phyloP scores from a whole-genome alignment of 53 echinoderm and acorn worm species.

The Temnopleurus reevesii region DNA sequence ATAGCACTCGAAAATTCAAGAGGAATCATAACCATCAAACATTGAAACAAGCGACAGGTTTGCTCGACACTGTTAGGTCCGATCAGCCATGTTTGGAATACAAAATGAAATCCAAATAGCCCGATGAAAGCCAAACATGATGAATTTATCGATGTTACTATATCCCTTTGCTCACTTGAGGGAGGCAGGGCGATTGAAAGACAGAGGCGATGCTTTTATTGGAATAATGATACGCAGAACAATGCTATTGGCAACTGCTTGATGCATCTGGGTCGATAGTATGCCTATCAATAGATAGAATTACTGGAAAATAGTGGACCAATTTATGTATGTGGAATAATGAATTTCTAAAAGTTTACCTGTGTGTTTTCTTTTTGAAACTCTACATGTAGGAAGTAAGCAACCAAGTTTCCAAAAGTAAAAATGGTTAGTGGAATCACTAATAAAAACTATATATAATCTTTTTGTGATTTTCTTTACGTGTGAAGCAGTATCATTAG shows the following conservation, averaged over 20 bases:
- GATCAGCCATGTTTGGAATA: not conserved
- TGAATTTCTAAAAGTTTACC: too few relatives aligned
- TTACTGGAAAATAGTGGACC: not conserved
- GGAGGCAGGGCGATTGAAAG: not conserved
- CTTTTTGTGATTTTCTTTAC: too few relatives aligned
- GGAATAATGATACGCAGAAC: conserved; percentile 2
- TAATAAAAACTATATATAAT: too few relatives aligned
- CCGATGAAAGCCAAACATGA: conserved; percentile 5
- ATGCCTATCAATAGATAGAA: not conserved
- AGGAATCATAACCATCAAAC: not conserved
- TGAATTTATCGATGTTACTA: not conserved
- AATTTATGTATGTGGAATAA: conserved; percentile 1
- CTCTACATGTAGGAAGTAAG: too few relatives aligned
- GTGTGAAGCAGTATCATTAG: too few relatives aligned
- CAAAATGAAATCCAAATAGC: conserved; percentile 34
- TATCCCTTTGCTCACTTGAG: not conserved
- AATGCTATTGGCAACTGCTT: conserved; percentile 14
- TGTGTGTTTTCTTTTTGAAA: too few relatives aligned
- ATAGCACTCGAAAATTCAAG: not conserved
- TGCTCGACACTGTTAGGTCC: not conserved
- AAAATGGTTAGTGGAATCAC: too few relatives aligned
- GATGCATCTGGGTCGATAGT: not conserved
- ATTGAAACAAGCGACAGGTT: not conserved
- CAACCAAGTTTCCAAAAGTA: too few relatives aligned
- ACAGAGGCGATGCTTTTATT: not conserved